Evolutionary conservation across 2,888 invertebrate species (phyloP).

Genomic region (Leptopilina drosophilae): DNA sequence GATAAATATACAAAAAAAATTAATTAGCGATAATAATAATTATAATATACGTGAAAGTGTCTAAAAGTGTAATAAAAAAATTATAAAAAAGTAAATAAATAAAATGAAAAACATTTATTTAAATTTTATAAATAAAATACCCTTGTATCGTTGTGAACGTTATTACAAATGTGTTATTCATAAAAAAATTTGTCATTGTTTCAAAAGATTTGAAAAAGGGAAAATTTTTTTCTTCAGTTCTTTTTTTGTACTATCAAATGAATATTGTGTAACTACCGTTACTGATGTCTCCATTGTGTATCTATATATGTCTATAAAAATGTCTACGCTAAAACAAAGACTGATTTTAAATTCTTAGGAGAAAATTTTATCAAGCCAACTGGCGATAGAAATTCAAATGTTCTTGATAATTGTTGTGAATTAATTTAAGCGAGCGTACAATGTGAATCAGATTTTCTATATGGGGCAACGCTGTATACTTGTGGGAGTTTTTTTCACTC

Average conservation of each 20-base stretch:
- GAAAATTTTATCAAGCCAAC: neutral
- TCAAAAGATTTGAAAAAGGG: too few species aligned
- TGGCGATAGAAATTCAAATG: neutral
- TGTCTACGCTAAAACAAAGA: neutral
- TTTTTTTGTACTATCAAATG: neutral
- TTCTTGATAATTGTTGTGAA: neutral
- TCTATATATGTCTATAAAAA: neutral
- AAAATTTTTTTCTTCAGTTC: too few species aligned
- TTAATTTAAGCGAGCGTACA: conserved; percentile 1
- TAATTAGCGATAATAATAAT: too few species aligned
- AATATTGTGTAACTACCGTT: neutral
- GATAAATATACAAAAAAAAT: neutral
- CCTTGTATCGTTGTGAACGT: neutral
- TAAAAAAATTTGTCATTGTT: conserved; percentile 21
- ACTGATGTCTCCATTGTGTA: neutral
- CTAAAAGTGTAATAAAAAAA: too few species aligned
- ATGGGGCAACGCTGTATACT: too few species aligned
- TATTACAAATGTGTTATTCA: neutral
- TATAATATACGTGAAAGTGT: conserved; percentile 34
- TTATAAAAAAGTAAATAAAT: too few species aligned
- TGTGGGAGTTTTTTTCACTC: neutral
- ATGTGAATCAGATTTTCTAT: neutral
- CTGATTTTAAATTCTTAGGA: conserved; percentile 8
- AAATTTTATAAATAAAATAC: too few species aligned
- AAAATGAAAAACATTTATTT: too few species aligned